These are phyloP conservation scores for Gasteruption jaculator DNA, from an alignment of 2,888 invertebrate species.

Conservation along the genomic window DNA sequence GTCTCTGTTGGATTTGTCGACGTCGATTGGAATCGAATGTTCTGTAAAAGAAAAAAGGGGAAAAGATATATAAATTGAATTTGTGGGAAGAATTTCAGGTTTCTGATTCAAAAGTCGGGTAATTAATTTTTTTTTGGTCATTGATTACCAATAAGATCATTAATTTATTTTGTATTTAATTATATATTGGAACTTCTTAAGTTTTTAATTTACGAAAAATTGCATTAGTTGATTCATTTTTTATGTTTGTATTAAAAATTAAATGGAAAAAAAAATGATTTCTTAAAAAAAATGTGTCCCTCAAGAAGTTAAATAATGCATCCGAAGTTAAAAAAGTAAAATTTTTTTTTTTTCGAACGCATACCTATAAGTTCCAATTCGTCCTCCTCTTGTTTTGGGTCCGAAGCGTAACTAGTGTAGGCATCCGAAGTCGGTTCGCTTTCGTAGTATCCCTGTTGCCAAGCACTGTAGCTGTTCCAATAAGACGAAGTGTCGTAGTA, in stretches of 20 bases:
- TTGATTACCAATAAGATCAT: too few relatives aligned
- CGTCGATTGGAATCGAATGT: conserved; percentile 69
- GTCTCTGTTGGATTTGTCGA: conserved; percentile 74
- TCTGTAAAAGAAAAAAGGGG: conserved; percentile 54
- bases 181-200: too few relatives aligned
- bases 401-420: conserved; percentile 53
- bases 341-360: too few relatives aligned
- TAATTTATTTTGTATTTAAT: too few relatives aligned
- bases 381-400: conserved; percentile 55
- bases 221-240: not conserved
- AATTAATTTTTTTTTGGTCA: too few relatives aligned
- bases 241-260: conserved; percentile 5
- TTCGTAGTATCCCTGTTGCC: conserved; percentile 70
- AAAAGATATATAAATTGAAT: conserved; percentile 10
- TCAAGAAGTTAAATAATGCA: conserved; percentile 11
- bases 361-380: conserved; percentile 72
- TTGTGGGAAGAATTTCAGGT: conserved; percentile 10
- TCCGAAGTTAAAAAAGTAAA: too few relatives aligned
- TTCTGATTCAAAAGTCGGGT: too few relatives aligned
- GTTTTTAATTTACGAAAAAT: too few relatives aligned
- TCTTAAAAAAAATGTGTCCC: too few relatives aligned
- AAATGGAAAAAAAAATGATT: conserved; percentile 6
- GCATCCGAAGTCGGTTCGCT: conserved; percentile 55
- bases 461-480: conserved; percentile 82
- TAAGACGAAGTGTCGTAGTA: conserved; percentile 81